Percentiles rank a stretch among this genome's conserved stretches.
Evolutionary conservation across 2,797 vertebrate species (phyloP).

Genomic region (Esox lucius): DNA sequence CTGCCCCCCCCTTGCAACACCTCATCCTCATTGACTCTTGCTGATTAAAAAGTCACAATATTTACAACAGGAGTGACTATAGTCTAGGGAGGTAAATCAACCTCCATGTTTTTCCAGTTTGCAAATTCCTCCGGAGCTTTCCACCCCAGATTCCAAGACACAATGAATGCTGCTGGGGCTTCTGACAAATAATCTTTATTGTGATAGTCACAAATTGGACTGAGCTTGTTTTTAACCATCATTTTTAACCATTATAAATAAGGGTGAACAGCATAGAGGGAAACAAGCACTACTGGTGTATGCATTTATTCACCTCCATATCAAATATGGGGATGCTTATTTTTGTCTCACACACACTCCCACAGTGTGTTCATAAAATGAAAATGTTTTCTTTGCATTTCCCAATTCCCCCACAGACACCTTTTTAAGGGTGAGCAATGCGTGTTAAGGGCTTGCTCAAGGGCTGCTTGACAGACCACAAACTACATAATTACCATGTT

Average conservation of each 20-base stretch:
- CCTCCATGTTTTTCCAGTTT: conserved; percentile 43
- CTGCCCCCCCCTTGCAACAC: conserved; percentile 37
- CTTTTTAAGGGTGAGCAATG: no score
- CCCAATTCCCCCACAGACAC: no score
- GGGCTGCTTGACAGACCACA: no score
- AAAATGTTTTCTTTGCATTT: no score
- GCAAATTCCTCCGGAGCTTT: conserved; percentile 25
- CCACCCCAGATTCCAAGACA: background rate
- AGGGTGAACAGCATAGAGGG: no score
- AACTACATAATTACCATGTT: no score
- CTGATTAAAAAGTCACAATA: conserved; percentile 69
- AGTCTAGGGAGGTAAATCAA: conserved; percentile 49
- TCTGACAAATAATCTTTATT: conserved; percentile 64
- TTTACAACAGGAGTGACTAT: conserved; percentile 58
- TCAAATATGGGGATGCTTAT: no score
- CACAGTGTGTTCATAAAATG: no score
- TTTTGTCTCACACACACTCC: no score
- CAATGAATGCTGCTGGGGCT: conserved; percentile 8
- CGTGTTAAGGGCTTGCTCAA: no score
- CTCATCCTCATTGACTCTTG: conserved; percentile 37
- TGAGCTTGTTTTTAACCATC: conserved; percentile 63
- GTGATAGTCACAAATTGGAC: conserved; percentile 69
- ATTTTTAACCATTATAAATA: background rate
- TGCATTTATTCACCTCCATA: no score
- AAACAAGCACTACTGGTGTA: no score